Percentiles rank a stretch among this genome's conserved stretches.
Conservation (phyloP, 2,888 invertebrate genomes). For the Drosophila quinaria region DNA sequence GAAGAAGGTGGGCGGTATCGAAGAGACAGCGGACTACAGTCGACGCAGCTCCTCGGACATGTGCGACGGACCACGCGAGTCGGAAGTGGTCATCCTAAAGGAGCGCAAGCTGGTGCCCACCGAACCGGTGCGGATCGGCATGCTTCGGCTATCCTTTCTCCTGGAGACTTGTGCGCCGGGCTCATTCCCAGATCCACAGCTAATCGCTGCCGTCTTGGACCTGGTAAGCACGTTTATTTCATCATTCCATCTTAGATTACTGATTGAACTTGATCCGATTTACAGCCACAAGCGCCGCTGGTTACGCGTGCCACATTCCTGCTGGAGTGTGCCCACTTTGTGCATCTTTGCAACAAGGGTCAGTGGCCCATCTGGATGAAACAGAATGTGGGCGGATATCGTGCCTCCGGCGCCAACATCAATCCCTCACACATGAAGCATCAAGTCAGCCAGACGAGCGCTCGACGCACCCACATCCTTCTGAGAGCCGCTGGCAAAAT, state of each 20-base stretch:
- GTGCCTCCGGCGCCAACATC: conserved; percentile 88
- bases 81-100: conserved; percentile 95
- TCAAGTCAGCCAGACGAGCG: conserved; percentile 87
- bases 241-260: too few species aligned
- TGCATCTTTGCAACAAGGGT: conserved; percentile 98
- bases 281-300: conserved; percentile 96
- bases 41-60: conserved; percentile 94
- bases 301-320: conserved; percentile 96
- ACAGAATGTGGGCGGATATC: conserved; percentile 90
- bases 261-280: conserved; percentile 28
- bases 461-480: conserved; percentile 89
- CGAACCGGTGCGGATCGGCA: conserved; percentile 93
- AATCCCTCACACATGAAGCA: conserved; percentile 85
- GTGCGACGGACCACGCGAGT: conserved; percentile 92
- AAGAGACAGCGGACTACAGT: conserved; percentile 93
- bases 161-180: conserved; percentile 98
- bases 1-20: conserved; percentile 94
- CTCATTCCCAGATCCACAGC: conserved; percentile 97
- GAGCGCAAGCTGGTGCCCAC: conserved; percentile 94
- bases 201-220: conserved; percentile 97
- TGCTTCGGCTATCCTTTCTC: conserved; percentile 95
- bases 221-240: conserved; percentile 88
- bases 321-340: conserved; percentile 97
- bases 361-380: conserved; percentile 99
- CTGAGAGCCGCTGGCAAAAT: conserved; percentile 97